Conservation (phyloP, 2,888 invertebrate genomes). For the Helicoverpa assulta region DNA sequence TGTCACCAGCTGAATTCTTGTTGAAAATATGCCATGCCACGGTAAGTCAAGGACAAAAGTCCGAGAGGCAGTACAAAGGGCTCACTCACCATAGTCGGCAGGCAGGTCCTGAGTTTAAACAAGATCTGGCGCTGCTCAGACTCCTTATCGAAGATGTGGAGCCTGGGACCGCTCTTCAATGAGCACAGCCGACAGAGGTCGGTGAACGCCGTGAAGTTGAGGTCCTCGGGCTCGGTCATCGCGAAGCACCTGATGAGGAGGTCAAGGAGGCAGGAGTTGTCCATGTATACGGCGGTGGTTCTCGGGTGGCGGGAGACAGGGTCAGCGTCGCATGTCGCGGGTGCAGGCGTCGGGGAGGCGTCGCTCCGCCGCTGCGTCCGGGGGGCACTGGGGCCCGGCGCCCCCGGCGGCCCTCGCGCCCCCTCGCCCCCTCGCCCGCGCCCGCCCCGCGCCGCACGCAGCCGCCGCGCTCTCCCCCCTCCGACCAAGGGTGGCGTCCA, state of each 20-base stretch:
- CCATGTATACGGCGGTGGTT: conserved; percentile 88
- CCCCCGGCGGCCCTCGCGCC: conserved; percentile 63
- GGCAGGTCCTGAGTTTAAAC: conserved; percentile 92
- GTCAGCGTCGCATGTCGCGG: conserved; percentile 87
- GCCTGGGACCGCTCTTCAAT: conserved; percentile 92
- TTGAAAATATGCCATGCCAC: conserved; percentile 33
- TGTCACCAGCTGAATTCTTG: conserved; percentile 13
- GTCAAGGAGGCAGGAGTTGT: conserved; percentile 91
- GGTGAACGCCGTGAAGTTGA: conserved; percentile 92
- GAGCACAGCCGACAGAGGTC: conserved; percentile 93
- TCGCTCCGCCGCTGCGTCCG: conserved; percentile 88
- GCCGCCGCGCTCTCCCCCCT: conserved; percentile 66
- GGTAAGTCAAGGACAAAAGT: conserved; percentile 61
- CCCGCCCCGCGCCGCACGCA: conserved; percentile 67
- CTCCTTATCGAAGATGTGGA: conserved; percentile 93
- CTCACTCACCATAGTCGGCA: conserved; percentile 92
- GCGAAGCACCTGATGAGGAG: conserved; percentile 91
- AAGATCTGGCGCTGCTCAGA: conserved; percentile 93
- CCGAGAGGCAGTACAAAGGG: conserved; percentile 21
- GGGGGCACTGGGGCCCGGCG: conserved; percentile 83
- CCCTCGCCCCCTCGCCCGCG: conserved; percentile 59
- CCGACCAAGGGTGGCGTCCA: conserved; percentile 74
- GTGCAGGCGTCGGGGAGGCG: conserved; percentile 85
- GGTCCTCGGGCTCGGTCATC: conserved; percentile 92
- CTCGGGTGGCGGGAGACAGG: conserved; percentile 86